phyloP scores from a whole-genome alignment of 2,797 vertebrate species.

The Mergus octosetaceus region DNA sequence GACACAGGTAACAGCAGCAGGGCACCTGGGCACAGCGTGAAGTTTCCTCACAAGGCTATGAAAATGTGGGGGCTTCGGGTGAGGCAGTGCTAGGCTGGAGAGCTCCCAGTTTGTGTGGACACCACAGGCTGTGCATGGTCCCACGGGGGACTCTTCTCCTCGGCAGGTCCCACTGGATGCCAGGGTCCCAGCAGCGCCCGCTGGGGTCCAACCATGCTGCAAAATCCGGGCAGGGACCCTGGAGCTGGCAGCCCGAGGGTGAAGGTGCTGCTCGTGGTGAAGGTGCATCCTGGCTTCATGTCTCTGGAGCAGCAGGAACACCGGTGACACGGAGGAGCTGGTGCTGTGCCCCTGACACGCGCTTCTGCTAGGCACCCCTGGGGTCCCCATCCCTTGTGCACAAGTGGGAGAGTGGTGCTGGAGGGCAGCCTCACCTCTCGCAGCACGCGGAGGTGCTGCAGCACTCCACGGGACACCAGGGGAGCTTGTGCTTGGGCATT shows the following conservation, averaged over 20 bases:
- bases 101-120: no score
- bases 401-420: no score
- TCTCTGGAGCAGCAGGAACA: not conserved
- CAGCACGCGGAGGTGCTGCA: no score
- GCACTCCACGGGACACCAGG: not conserved
- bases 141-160: not conserved
- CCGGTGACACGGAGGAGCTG: not conserved
- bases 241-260: not conserved
- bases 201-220: not conserved
- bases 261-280: not conserved
- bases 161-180: not conserved
- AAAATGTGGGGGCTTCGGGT: not conserved
- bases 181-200: accelerated
- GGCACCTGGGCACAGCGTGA: not conserved
- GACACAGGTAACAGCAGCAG: accelerated
- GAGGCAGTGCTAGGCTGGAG: not conserved
- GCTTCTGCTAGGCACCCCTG: no score
- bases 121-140: not conserved
- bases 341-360: no score
- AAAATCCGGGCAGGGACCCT: not conserved
- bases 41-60: no score
- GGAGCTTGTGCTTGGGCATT: not conserved
- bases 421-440: no score
- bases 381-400: no score
- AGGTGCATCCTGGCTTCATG: not conserved